Conservation (phyloP, 2,888 invertebrate species). For the Chironomus tentans region DNA sequence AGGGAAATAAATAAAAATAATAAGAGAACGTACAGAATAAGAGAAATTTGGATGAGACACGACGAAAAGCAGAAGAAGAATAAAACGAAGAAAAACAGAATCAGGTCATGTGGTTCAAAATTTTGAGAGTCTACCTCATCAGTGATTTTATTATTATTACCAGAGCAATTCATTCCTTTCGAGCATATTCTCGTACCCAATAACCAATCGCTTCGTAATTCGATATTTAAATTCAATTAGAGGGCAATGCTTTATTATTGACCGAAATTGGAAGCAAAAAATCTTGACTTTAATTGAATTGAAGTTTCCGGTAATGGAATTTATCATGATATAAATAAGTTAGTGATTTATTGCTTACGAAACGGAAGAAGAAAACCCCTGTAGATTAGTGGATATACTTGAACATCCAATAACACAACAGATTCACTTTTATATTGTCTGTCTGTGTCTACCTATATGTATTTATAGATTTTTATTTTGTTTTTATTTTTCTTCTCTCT, state of each 20-base stretch:
- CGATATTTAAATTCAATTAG: background rate
- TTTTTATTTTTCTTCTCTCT: no score
- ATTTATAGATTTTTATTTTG: no score
- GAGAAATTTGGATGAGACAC: no score
- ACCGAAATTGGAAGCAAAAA: background rate
- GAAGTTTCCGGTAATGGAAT: background rate
- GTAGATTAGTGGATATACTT: background rate
- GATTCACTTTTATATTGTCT: no score
- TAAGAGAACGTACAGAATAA: no score
- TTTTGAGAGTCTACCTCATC: background rate
- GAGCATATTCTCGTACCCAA: no score
- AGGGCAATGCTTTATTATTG: background rate
- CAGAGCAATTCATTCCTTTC: background rate
- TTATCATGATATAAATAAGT: background rate
- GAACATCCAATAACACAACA: background rate
- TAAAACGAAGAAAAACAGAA: background rate
- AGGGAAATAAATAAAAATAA: background rate
- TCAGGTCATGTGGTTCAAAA: background rate
- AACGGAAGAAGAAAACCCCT: no score
- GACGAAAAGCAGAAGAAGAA: background rate
- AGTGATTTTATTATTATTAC: background rate
- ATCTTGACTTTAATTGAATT: background rate
- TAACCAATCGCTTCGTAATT: background rate
- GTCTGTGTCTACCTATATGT: no score
- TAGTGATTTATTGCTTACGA: background rate